Conservation (phyloP, 2,113 vertebrate genomes). For the Dipodomys merriami region DNA sequence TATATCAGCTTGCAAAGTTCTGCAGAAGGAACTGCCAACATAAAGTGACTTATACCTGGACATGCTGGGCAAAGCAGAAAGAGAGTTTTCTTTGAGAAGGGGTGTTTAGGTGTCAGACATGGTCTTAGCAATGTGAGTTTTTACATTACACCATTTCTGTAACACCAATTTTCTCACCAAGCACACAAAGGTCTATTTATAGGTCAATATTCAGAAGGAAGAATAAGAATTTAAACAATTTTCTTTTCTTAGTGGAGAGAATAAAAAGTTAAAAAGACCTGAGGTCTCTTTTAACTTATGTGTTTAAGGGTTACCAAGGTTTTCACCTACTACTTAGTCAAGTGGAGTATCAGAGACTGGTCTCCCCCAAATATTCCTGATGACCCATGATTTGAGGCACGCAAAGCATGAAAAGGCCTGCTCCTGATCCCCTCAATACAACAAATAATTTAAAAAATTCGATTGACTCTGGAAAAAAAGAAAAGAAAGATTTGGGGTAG, state of each 20-base stretch:
- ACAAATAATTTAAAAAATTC: too few relatives aligned
- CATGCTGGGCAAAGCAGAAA: not conserved
- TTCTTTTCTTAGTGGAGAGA: not conserved
- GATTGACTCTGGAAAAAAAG: not conserved
- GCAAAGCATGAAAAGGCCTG: too few relatives aligned
- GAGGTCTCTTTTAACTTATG: not conserved
- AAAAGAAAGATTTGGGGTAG: not conserved
- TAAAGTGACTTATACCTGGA: not conserved
- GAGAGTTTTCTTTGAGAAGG: not conserved
- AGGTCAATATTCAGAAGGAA: not conserved
- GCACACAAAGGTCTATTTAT: not conserved
- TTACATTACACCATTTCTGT: too few relatives aligned
- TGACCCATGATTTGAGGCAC: too few relatives aligned
- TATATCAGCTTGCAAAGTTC: not conserved
- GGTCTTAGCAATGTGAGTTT: not conserved
- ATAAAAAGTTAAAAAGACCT: not conserved
- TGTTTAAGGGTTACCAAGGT: too few relatives aligned
- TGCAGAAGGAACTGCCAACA: not conserved
- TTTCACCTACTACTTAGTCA: too few relatives aligned
- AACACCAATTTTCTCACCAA: too few relatives aligned
- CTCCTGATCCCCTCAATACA: too few relatives aligned
- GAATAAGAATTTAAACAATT: conserved; percentile 16
- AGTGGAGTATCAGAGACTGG: too few relatives aligned
- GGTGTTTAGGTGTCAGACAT: not conserved
- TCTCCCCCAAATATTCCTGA: too few relatives aligned